phyloP scores from a whole-genome alignment of 1,140 invertebrate genomes.

The Drosophila dunni region DNA sequence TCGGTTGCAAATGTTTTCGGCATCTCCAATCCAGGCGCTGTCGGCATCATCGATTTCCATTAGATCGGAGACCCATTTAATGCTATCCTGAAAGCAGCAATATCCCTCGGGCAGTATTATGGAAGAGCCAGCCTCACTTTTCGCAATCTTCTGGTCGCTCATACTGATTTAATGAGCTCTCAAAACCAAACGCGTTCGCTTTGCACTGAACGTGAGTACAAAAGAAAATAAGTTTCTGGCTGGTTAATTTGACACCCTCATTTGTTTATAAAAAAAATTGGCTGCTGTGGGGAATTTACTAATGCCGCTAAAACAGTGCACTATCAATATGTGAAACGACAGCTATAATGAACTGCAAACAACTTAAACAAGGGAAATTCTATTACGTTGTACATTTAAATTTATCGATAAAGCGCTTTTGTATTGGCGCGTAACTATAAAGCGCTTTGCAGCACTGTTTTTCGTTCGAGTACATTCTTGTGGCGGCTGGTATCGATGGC shows the following conservation, averaged over 20 bases:
- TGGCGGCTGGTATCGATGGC: slow-evolving; percentile 34
- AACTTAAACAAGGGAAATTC: not conserved
- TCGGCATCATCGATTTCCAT: slow-evolving; percentile 55
- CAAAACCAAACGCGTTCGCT: slow-evolving; percentile 3
- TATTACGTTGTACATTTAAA: not conserved
- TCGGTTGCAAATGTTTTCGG: slow-evolving; percentile 43
- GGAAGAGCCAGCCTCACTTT: slow-evolving; percentile 9
- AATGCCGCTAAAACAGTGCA: not conserved
- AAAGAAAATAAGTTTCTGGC: not conserved
- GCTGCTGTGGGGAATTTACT: not conserved
- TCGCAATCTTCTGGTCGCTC: slow-evolving; percentile 33
- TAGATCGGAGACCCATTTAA: slow-evolving; percentile 49
- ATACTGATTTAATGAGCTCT: slow-evolving; percentile 15
- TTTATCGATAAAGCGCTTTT: not conserved
- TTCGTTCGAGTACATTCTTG: not conserved
- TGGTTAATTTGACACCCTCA: slow-evolving; percentile 13
- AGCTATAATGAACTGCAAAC: not conserved
- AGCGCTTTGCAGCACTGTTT: not conserved
- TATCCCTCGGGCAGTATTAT: slow-evolving; percentile 43
- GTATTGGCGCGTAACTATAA: not conserved
- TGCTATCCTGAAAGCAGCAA: slow-evolving; percentile 51
- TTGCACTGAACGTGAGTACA: slow-evolving; percentile 16
- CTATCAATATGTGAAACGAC: not conserved
- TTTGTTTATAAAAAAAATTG: slow-evolving; percentile 2
- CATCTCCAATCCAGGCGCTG: slow-evolving; percentile 47